phyloP scores from a whole-genome alignment of 2,888 invertebrate genomes.

The Agonopterix subpropinquella region DNA sequence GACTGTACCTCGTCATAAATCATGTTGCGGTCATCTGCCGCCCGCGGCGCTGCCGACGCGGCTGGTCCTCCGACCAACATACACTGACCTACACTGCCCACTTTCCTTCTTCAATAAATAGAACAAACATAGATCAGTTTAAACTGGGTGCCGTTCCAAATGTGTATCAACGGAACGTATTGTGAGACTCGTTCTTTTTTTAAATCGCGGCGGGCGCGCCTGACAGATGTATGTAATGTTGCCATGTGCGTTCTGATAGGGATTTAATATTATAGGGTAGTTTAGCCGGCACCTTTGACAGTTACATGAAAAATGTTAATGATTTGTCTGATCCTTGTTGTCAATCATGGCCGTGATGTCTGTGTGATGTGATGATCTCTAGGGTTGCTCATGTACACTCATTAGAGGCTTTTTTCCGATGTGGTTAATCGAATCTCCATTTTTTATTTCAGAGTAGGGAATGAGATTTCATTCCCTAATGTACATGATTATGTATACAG shows the following conservation, averaged over 20 bases:
- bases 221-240: conserved; percentile 69
- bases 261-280: conserved; percentile 29
- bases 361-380: too few relatives aligned
- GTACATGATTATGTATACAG: too few relatives aligned
- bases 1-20: conserved; percentile 57
- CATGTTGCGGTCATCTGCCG: conserved; percentile 71
- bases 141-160: conserved; percentile 30
- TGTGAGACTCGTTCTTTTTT: conserved; percentile 58
- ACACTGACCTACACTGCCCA: conserved; percentile 14
- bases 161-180: conserved; percentile 54
- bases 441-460: too few relatives aligned
- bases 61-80: conserved; percentile 17
- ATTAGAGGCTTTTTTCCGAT: too few relatives aligned
- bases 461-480: too few relatives aligned
- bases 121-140: conserved; percentile 11
- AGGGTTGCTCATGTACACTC: too few relatives aligned
- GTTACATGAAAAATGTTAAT: conserved; percentile 9
- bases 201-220: conserved; percentile 54
- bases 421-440: too few relatives aligned
- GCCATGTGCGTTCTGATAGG: conserved; percentile 55
- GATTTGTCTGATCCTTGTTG: conserved; percentile 7
- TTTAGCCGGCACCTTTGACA: conserved; percentile 12
- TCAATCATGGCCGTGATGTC: not conserved
- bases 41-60: conserved; percentile 61
- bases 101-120: not conserved